These are phyloP conservation scores for Cephonodes hylas DNA, from an alignment of 2,888 invertebrate species.

Conservation along the genomic window DNA sequence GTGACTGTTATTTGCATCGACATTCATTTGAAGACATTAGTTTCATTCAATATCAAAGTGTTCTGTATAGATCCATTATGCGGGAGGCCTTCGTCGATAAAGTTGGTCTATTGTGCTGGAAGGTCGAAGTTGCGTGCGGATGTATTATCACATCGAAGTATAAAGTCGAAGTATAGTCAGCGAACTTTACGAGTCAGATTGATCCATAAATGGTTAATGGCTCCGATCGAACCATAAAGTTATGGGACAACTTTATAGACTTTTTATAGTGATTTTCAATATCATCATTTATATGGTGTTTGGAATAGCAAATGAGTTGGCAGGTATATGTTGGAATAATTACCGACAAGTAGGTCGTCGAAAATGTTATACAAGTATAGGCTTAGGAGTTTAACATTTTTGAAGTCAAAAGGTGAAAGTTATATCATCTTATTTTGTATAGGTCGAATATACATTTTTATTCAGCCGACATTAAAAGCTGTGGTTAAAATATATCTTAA, in stretches of 20 bases:
- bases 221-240: background rate
- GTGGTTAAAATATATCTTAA: no score
- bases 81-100: slow-evolving; percentile 48
- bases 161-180: background rate
- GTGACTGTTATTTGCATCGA: background rate
- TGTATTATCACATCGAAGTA: background rate
- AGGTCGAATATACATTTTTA: no score
- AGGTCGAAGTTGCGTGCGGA: slow-evolving; percentile 46
- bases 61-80: background rate
- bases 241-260: background rate
- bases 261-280: background rate
- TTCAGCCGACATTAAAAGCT: no score
- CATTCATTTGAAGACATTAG: background rate
- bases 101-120: slow-evolving; percentile 50
- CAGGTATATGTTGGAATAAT: no score
- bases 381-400: no score
- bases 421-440: no score
- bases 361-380: background rate
- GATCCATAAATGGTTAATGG: background rate
- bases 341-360: no score
- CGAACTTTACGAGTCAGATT: background rate
- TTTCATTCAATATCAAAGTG: background rate
- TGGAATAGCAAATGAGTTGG: no score
- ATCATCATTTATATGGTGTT: no score
- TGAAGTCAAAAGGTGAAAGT: no score